A percentile compares a stretch with the other conserved stretches of the same genome.
Evolutionary conservation across 2,888 invertebrate species (phyloP).

Genomic region (Timandra comae): DNA sequence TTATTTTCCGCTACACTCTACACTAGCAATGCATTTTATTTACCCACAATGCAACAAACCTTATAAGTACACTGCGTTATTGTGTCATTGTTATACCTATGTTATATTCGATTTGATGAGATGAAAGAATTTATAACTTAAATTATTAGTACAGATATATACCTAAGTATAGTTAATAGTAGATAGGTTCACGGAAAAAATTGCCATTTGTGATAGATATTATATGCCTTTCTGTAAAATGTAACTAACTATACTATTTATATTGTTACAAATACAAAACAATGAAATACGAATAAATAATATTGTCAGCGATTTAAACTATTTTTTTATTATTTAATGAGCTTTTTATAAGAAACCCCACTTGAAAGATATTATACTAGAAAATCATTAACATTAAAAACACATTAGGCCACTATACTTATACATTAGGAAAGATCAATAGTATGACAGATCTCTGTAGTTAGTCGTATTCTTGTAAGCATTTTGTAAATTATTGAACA

Average conservation of each 20-base stretch:
- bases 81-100: no score
- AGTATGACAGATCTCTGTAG: constrained; percentile 11
- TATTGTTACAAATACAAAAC: constrained; percentile 2
- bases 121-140: background rate
- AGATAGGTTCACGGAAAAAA: constrained; percentile 12
- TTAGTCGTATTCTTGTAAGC: constrained; percentile 1
- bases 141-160: constrained; percentile 1
- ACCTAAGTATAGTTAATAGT: constrained; percentile 8
- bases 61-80: no score
- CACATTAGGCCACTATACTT: no score
- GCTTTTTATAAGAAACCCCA: background rate
- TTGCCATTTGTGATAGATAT: constrained; percentile 22
- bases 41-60: no score
- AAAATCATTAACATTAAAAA: constrained; percentile 3
- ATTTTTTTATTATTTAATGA: constrained; percentile 9
- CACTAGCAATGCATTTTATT: background rate
- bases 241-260: constrained; percentile 4
- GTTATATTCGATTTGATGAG: no score
- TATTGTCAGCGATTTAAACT: background rate
- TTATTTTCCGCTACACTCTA: background rate
- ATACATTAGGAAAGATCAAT: background rate
- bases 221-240: constrained; percentile 13
- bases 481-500: background rate
- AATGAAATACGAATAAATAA: constrained; percentile 4
- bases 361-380: constrained; percentile 1